phyloP scores from a whole-genome alignment of 2,113 vertebrate species.

The Tachuris rubrigastra region DNA sequence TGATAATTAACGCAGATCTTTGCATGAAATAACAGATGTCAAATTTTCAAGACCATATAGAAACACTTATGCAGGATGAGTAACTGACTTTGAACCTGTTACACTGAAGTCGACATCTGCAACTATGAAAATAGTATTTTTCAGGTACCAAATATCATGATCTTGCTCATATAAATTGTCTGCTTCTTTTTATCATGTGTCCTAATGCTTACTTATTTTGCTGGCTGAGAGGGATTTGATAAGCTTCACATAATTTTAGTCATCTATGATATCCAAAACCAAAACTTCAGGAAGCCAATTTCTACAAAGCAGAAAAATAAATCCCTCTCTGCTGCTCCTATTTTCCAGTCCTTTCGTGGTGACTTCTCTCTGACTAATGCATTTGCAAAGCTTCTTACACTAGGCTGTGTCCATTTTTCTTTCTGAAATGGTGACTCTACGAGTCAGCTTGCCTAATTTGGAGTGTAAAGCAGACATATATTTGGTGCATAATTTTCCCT shows the following conservation, averaged over 20 bases:
- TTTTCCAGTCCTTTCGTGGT: conserved; percentile 2
- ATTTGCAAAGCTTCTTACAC: conserved; percentile 35
- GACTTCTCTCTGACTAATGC: conserved; percentile 2
- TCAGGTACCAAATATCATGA: background rate
- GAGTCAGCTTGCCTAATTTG: conserved; percentile 18
- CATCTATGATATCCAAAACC: background rate
- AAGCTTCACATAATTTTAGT: conserved; percentile 35
- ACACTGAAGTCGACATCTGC: background rate
- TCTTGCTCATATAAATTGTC: background rate
- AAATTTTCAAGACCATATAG: background rate
- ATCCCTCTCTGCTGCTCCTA: background rate
- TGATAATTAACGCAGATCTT: background rate
- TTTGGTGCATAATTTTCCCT: background rate
- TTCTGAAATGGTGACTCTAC: background rate
- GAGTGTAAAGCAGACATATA: background rate
- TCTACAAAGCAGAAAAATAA: conserved; percentile 4
- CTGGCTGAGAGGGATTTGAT: conserved; percentile 11
- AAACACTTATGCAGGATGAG: background rate
- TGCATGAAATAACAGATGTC: background rate
- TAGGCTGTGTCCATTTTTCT: conserved; percentile 26
- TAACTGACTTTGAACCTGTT: background rate
- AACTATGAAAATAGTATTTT: background rate
- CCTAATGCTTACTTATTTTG: conserved; percentile 13
- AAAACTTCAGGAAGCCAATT: conserved; percentile 29
- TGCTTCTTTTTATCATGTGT: background rate